These are phyloP conservation scores for Strigops habroptila DNA, from an alignment of 2,113 vertebrate species.

Conservation along the genomic window DNA sequence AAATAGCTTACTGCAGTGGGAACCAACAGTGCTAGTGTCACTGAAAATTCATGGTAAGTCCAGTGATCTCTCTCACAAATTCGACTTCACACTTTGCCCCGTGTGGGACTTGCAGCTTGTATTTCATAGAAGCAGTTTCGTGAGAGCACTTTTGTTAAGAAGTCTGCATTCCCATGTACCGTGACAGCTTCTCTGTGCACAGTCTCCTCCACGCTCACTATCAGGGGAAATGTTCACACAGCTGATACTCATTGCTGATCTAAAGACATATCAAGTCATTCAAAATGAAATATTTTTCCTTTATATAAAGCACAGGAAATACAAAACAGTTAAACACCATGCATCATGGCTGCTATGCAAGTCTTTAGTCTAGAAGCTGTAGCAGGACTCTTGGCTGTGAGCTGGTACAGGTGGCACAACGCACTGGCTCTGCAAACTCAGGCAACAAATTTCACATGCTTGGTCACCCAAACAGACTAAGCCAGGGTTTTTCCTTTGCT, in stretches of 20 bases:
- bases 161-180: constrained; percentile 5
- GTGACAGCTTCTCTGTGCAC: background rate
- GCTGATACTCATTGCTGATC: background rate
- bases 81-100: constrained; percentile 46
- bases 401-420: background rate
- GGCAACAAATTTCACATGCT: background rate
- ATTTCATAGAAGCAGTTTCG: constrained; percentile 53
- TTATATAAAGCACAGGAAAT: background rate
- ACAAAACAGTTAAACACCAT: background rate
- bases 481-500: background rate
- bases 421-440: background rate
- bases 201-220: background rate
- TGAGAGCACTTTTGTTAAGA: constrained; percentile 51
- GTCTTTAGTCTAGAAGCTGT: background rate
- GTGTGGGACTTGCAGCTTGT: constrained; percentile 27
- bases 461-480: background rate
- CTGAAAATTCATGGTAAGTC: constrained; percentile 56
- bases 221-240: background rate
- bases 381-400: background rate
- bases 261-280: background rate
- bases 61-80: constrained; percentile 57
- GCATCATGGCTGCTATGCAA: background rate
- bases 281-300: background rate
- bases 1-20: constrained; percentile 16
- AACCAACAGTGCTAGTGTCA: constrained; percentile 48